Evolutionary conservation across 92 coral and sea anemone species (phyloP), one percentile per base, ranked within the genome.

Genomic region (Umimayanthus chanpuru): DNA sequence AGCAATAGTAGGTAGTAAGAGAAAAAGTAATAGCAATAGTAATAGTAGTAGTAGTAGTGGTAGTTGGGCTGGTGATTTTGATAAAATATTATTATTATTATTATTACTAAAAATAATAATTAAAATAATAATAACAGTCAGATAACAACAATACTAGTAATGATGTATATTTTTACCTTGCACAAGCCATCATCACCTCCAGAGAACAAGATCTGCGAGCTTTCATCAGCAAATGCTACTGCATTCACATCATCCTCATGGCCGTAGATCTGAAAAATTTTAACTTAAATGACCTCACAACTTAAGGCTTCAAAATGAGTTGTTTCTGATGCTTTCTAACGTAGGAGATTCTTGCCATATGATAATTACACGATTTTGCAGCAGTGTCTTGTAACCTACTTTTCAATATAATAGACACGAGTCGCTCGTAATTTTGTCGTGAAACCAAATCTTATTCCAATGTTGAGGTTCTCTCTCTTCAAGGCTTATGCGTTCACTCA

Each of bases 181-280:
- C 98, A 95, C 72, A 97, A 89, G 7, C 99, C 99, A 90, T 97
- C 99, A 81, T 97, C 99, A 7, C 94, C 92, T 25, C 94, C 99
- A 82, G 98, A 96, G 88, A 94, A 92, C 91, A 97, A 43, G 25
- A 97, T 90, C 32, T 97, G 96, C 5, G 99, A 95, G 53, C 98
- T 92, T 21, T 92, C 80, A 82, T 97, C 99, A 81, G 97, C 96
- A 84, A 97, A 97, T 36, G 91, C 90, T 40, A 97, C 97, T n/a
- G 97, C 79, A 83, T 90, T 92, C 25, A 93, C 92, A 85, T 95
- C 96, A 70, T 95, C 98, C 71, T 91, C 95, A 50, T 97, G 99
- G 10, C 96, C 98, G 5, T 49, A 64, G 56, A 95, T 93, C 99
- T 97, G 80, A 11, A 10, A 40, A 77, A 21, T 3, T 11, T 21